These are phyloP conservation scores for Vespertilio murinus DNA, from an alignment of 2,797 vertebrate species.

Conservation along the genomic window DNA sequence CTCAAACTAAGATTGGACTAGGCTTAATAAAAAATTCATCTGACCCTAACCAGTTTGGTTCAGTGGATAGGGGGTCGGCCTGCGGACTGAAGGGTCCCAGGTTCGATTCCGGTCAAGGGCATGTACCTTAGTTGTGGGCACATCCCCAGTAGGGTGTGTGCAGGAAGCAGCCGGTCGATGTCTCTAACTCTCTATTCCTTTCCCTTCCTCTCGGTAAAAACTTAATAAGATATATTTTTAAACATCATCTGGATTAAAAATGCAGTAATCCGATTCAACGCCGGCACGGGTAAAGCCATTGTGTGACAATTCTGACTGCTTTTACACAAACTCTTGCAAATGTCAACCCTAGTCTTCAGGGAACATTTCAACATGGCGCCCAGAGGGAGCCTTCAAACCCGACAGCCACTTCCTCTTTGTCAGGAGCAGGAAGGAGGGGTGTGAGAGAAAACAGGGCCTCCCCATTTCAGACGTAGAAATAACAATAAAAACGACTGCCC, in stretches of 20 bases:
- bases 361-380: slow-evolving; percentile 65
- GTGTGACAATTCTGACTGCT: slow-evolving; percentile 31
- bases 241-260: slow-evolving; percentile 5
- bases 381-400: slow-evolving; percentile 54
- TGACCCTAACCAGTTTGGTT: no score
- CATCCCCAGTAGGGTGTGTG: no score
- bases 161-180: no score
- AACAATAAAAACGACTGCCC: not conserved
- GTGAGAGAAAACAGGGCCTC: slow-evolving; percentile 56
- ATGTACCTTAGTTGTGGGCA: no score
- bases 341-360: slow-evolving; percentile 37
- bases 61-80: no score
- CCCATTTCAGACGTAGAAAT: slow-evolving; percentile 46
- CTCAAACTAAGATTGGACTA: not conserved
- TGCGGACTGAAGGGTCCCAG: no score
- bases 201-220: no score
- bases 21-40: not conserved
- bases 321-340: slow-evolving; percentile 49
- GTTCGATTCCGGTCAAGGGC: no score
- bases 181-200: no score
- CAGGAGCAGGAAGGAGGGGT: slow-evolving; percentile 48
- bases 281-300: slow-evolving; percentile 15
- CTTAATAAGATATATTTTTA: not conserved
- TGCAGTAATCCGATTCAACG: slow-evolving; percentile 33
- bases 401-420: slow-evolving; percentile 69